Evolutionary conservation across 1,140 invertebrate species (phyloP), one percentile per base, ranked within the genome.

Genomic region (Solenopsis invicta): DNA sequence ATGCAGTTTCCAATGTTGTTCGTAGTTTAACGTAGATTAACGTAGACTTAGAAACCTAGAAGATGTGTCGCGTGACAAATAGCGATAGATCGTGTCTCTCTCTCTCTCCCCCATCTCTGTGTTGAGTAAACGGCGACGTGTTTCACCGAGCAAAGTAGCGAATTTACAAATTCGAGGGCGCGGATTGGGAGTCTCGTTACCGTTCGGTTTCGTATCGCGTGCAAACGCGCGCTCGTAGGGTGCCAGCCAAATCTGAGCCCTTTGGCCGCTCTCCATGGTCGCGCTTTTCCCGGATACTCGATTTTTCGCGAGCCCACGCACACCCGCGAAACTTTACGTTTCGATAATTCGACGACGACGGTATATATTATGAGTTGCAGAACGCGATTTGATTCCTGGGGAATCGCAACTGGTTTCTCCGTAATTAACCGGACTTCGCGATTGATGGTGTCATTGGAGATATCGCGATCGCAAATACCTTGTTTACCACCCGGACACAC

Each of bases 221-320:
- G 66, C 24, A 85, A 75, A 84, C 41, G 64, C 87, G 81, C 89
- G 80, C 86, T 93, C 92, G 89, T 69, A 8, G 89, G 85, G 91
- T 91, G 90, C 90, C 71, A 80, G 90, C 92, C 92, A 90, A 91
- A 69, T 45, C 80, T 91, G 93, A 95, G 94, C 94, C 94, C 92
- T 90, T 87, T 92, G 93, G 91, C 93, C 92, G 91, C 92, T 91
- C 87, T 88, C 86, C 62, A 84, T 87, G 90, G 92, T 85, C 88
- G 91, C 89, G 72, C 56, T 87, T 85, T 84, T 89, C 78, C 80
- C 76, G 59, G 76, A 90, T 89, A 80, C 88, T 12, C 13, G 10
- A 41, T 75, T 74, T 50, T 48, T 56, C 80, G 48, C 77, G 64
- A 54, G 13, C 34, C 62, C 37, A 41, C 37, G 9, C 48, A 24